Evolutionary conservation across 2,888 invertebrate species (phyloP), one percentile per base, ranked within the genome.

Genomic region (Drosophila cracens): DNA sequence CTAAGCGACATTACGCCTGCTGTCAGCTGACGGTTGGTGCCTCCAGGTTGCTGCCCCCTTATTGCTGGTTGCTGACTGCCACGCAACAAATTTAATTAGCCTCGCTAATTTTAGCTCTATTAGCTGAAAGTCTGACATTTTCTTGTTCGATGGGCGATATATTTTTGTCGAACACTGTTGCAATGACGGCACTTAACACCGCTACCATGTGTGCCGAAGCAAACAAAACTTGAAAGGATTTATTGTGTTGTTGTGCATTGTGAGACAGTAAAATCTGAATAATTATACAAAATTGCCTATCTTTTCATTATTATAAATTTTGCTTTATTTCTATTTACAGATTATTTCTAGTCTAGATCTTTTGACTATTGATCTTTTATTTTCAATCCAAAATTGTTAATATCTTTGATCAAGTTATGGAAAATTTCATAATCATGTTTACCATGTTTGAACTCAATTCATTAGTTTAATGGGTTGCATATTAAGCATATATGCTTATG

Each of bases 21-120:
- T 38, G 18, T 27, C n/a, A 18, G 11, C 27, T 54, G 18, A 10
- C 34, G 48, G 21, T 46, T 46, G 46, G 8, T 46, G 46, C 46
- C 29, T 25, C n/a, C 36, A 33, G 46, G 31, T 38, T 66, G 31
- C 49, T 52, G 58, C 13, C n/a, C 38, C n/a, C 40, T 38, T 48
- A 36, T 52, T 62, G 34, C 46, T 52, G 49, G 52, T 70, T 62
- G 60, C 51, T 70, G 66, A 69, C 70, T 79, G 77, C 79, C 80
- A 70, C 62, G 74, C 66, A 58, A 74, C 80, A 83, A 82, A 85
- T 85, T 87, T 57, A 87, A 85, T 85, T 87, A 81, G 75, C 60
- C 56, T 56, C 67, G 75, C 84, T 85, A 86, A 85, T 85, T 85
- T 85, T 68, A 74, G 74, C 67, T 81, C 79, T 84, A 84, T 87